Evolutionary conservation across 1,140 invertebrate species (phyloP), one percentile per base, ranked within the genome.

Genomic region (Trachymyrmex cornetzi): DNA sequence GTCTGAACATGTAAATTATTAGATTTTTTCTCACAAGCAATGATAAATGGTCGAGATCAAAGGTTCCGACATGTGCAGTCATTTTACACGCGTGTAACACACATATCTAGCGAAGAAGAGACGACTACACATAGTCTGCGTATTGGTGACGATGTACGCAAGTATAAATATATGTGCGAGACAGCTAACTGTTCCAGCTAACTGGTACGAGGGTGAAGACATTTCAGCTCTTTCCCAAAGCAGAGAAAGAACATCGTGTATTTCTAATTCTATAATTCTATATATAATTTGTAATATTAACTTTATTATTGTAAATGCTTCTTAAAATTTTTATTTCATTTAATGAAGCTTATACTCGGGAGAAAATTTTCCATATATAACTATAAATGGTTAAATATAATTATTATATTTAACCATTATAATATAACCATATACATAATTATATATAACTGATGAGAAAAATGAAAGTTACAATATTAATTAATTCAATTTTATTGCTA

Each of bases 41-140:
- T 95, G 94, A 95, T 95, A 94, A 95, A 95, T 95, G 93, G 92
- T 86, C 71, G 84, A 94, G 94, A 95, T 95, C 95, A 95, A 95
- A 95, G 94, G 84, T 55, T 77, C 91, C 94, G 92, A 91, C 91
- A 89, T 85, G 86, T 92, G 92, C 92, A 94, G 93, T 94, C 93
- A 93, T 92, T 95, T 95, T 95, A 95, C 95, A 94, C 94, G 94
- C 94, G 92, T 95, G 94, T 95, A 95, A 93, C 95, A 95, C 94
- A 95, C 92, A 93, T 94, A 94, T 95, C 93, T 92, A 90, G 91
- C 87, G 86, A 77, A 85, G 74, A 16, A 53, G 61, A 77, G 53
- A 63, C 50, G 48, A 55, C 53, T n/a, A 53, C 50, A 55, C 57
- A 30, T 30, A 77, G 22, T 50, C 57, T 64, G 16, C 30, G 57